phyloP scores from a whole-genome alignment of 2,113 vertebrate species.

The Physeter macrocephalus region DNA sequence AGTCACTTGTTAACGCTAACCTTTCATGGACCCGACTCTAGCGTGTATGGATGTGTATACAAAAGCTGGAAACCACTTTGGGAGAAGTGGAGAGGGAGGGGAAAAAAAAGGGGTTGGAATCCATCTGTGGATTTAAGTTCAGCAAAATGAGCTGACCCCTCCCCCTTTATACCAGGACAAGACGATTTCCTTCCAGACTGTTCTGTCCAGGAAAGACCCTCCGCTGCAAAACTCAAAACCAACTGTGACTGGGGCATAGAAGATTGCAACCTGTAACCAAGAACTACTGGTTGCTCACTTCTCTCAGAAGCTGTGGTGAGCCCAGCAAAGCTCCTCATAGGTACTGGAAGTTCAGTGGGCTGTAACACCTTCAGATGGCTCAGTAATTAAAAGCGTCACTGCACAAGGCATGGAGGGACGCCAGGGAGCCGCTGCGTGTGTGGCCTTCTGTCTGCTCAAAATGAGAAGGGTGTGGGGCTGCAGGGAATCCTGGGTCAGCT shows the following conservation, averaged over 20 bases:
- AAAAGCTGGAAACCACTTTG: not conserved
- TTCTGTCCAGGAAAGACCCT: not conserved
- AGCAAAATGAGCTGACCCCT: not conserved
- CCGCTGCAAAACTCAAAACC: not conserved
- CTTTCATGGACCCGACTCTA: not conserved
- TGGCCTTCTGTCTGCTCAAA: not conserved
- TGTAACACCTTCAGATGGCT: not conserved
- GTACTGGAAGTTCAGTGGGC: not conserved
- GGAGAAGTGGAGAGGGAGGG: not conserved
- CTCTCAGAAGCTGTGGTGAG: not conserved
- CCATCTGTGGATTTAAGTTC: not conserved
- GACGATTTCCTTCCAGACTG: not conserved
- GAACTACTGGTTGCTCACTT: not conserved
- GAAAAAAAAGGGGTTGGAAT: not conserved
- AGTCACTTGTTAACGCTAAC: not conserved
- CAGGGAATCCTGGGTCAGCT: not conserved
- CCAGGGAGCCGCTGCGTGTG: rapidly evolving
- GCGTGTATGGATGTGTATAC: not conserved
- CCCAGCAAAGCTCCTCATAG: not conserved
- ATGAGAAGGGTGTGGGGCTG: not conserved
- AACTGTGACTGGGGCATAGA: not conserved
- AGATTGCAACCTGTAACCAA: not conserved
- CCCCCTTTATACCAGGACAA: not conserved
- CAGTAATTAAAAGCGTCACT: not conserved
- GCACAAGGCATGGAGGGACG: not conserved